A percentile compares a stretch with the other conserved stretches of the same genome.
phyloP scores from a whole-genome alignment of 2,888 invertebrate species.

The Dasysyrphus albostriatus region DNA sequence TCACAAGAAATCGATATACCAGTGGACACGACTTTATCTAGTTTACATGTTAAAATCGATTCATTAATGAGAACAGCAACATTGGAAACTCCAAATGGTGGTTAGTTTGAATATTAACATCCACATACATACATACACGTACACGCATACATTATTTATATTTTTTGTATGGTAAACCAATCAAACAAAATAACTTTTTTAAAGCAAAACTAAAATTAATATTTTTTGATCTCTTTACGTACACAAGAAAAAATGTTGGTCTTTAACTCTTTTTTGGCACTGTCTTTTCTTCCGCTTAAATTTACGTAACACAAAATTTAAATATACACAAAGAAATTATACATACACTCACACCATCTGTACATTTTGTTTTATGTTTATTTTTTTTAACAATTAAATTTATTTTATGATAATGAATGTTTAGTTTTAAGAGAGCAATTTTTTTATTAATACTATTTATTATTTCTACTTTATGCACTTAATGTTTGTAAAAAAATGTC shows the following conservation, averaged over 20 bases:
- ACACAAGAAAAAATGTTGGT: slow-evolving; percentile 39
- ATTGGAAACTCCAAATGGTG: slow-evolving; percentile 84
- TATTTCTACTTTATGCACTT: slow-evolving; percentile 70
- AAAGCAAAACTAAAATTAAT: slow-evolving; percentile 40
- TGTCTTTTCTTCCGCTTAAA: slow-evolving; percentile 40
- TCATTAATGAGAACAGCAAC: slow-evolving; percentile 81
- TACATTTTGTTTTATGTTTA: slow-evolving; percentile 50
- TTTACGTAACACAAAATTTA: neutral
- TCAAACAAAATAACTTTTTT: slow-evolving; percentile 15
- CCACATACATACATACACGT: neutral
- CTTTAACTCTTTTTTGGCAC: slow-evolving; percentile 27
- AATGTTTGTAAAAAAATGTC: slow-evolving; percentile 43
- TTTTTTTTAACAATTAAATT: slow-evolving; percentile 55
- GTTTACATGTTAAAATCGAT: slow-evolving; percentile 83
- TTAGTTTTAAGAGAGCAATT: slow-evolving; percentile 62
- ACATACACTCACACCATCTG: slow-evolving; percentile 48
- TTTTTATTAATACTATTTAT: slow-evolving; percentile 70
- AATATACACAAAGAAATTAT: slow-evolving; percentile 27
- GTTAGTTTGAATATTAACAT: slow-evolving; percentile 80
- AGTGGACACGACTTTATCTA: slow-evolving; percentile 82
- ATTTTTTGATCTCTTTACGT: slow-evolving; percentile 57
- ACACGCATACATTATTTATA: slow-evolving; percentile 9
- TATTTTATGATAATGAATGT: slow-evolving; percentile 69
- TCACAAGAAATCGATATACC: slow-evolving; percentile 82
- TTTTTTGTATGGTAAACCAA: slow-evolving; percentile 14